Evolutionary conservation across 2,888 invertebrate species (phyloP).

Genomic region (Reticulitermes lucifugus): DNA sequence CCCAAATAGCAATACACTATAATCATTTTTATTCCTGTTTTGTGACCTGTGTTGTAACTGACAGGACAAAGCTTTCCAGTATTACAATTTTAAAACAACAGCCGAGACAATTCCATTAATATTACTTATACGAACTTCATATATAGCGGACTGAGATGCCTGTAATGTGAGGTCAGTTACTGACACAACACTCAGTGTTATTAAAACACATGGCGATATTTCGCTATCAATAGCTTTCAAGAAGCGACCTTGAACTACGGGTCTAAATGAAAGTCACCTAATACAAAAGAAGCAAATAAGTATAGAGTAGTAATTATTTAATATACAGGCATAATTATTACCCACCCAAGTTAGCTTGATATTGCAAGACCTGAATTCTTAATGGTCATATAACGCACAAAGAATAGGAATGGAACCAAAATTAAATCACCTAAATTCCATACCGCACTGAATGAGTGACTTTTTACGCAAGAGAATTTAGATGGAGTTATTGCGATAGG

Average conservation of each 20-base stretch:
- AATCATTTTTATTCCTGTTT: too few species aligned
- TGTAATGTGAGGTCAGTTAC: too few species aligned
- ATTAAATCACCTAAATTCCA: conserved; percentile 18
- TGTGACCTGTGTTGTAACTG: not conserved
- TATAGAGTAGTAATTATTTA: not conserved
- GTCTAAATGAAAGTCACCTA: not conserved
- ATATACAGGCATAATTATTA: not conserved
- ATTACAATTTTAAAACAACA: not conserved
- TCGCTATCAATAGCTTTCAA: not conserved
- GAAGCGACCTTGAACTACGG: not conserved
- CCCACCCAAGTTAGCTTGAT: not conserved
- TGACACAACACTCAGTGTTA: too few species aligned
- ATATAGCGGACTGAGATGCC: too few species aligned
- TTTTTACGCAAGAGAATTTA: not conserved
- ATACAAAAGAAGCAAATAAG: not conserved
- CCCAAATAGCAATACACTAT: too few species aligned
- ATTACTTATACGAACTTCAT: too few species aligned
- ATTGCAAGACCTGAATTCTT: not conserved
- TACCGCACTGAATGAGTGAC: not conserved
- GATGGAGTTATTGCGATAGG: not conserved
- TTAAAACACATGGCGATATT: not conserved
- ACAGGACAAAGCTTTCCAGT: not conserved
- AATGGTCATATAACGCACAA: not conserved
- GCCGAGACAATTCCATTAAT: not conserved
- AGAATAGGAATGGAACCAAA: not conserved